Conservation (phyloP, 2,888 invertebrate species). For the Agrochola macilenta region DNA sequence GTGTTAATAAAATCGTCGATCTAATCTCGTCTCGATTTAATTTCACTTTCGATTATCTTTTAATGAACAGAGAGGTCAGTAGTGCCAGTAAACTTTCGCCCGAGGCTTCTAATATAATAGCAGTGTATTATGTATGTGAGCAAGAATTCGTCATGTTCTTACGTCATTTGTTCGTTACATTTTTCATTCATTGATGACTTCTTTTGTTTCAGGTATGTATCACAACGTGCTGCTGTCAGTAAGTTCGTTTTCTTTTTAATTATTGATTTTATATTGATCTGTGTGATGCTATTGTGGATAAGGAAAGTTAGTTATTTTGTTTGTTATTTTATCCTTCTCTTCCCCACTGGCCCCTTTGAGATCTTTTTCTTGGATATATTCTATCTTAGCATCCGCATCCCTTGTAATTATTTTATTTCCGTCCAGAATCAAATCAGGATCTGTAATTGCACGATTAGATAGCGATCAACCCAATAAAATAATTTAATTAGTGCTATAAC, state of each 20-base stretch:
- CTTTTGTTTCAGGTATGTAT: constrained; percentile 82
- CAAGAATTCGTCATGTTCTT: constrained; percentile 75
- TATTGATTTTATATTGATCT: constrained; percentile 17
- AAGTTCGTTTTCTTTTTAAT: constrained; percentile 42
- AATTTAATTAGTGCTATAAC: constrained; percentile 15
- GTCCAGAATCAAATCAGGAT: constrained; percentile 4
- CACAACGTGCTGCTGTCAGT: constrained; percentile 30
- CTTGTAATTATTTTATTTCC: background rate
- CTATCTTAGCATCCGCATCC: background rate
- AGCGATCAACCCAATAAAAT: constrained; percentile 3
- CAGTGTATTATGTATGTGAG: constrained; percentile 74
- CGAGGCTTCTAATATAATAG: constrained; percentile 79
- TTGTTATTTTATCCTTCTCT: background rate
- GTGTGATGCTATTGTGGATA: background rate
- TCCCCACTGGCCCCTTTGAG: background rate
- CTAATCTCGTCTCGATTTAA: constrained; percentile 83
- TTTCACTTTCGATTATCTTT: constrained; percentile 88
- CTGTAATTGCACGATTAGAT: constrained; percentile 5
- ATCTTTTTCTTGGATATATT: background rate
- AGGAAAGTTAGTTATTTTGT: constrained; percentile 17
- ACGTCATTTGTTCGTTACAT: constrained; percentile 70
- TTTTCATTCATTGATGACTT: constrained; percentile 56
- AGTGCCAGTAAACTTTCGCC: constrained; percentile 84
- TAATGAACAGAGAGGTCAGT: constrained; percentile 87
- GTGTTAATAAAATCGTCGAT: constrained; percentile 80